These are phyloP conservation scores for Oscheius sp. DNA, from an alignment of 2,888 invertebrate genomes.

Conservation along the genomic window DNA sequence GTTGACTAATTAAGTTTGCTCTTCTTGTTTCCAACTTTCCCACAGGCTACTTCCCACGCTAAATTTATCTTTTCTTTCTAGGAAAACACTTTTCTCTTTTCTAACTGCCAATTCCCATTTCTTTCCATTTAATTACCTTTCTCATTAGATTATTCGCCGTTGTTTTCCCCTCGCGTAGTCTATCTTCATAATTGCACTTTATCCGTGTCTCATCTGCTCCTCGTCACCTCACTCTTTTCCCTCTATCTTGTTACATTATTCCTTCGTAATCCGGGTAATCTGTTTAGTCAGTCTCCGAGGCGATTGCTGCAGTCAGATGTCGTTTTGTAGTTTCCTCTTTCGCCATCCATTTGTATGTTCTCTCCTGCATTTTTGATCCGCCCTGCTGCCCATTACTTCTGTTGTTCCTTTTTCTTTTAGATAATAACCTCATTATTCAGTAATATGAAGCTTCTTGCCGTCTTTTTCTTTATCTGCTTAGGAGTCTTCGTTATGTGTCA, in stretches of 20 bases:
- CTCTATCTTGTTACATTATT: background rate
- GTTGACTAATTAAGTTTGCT: background rate
- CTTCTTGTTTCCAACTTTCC: background rate
- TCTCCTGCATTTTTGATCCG: too few relatives aligned
- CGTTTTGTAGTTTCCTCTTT: too few relatives aligned
- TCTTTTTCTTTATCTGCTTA: constrained; percentile 4
- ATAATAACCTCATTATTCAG: background rate
- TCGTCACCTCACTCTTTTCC: background rate
- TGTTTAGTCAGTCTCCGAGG: constrained; percentile 14
- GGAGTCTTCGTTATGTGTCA: constrained; percentile 10
- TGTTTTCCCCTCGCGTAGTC: background rate
- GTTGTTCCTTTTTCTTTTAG: background rate
- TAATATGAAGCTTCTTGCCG: constrained; percentile 6
- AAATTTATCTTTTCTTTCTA: background rate
- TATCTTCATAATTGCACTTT: background rate
- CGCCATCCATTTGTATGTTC: background rate
- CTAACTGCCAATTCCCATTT: background rate
- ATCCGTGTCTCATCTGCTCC: background rate
- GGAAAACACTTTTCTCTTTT: background rate
- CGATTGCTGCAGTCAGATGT: background rate
- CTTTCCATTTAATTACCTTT: background rate
- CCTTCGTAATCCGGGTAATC: background rate
- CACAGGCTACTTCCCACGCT: background rate
- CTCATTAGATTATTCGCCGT: background rate
- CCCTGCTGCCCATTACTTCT: background rate